Evolutionary conservation across 1,140 invertebrate genomes (phyloP), one percentile per base, ranked within the genome.

Genomic region (Berghia stephanieae): DNA sequence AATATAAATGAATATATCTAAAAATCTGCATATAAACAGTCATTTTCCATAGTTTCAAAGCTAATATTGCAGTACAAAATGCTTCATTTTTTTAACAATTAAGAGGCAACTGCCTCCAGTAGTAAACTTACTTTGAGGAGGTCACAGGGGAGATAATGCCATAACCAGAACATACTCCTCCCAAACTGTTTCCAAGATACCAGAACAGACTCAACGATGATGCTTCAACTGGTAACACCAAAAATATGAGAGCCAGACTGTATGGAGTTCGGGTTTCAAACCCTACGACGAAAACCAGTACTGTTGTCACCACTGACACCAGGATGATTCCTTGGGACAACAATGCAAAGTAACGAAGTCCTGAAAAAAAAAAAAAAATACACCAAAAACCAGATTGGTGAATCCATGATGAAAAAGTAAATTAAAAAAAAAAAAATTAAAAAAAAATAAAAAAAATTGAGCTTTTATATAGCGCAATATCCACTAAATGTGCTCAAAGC

Each of bases 101-200:
- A n/a, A n/a, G n/a, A n/a, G n/a, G n/a, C n/a, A n/a, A n/a, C n/a
- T n/a, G n/a, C n/a, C n/a, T n/a, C n/a, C n/a, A n/a, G n/a, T n/a
- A n/a, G n/a, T n/a, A n/a, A 3, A 76, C 80, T 82, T 75, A 89
- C 86, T 81, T 84, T 57, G 83, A 80, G 6, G 81, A 75, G n/a
- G 85, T 82, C 8, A 85, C 78, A 52, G 88, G 88, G 42, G 83
- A 81, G 31, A 90, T 87, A 2, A 90, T 68, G 10, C 86, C 87
- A 82, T 89, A 89, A 24, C 87, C 87, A 71, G 83, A 86, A 63
- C 86, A 88, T 8, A 86, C 88, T 16, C 88, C 88, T 40, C 87
- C 88, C 3, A 88, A 80, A 38, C 80, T 81, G 55, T 85, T 83
- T 31, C 85, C 86, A 13, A 90, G 76, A 40, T 88, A 82, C 79